A percentile compares a stretch with the other conserved stretches of the same genome.
These are phyloP conservation scores for Agapornis canus DNA, from an alignment of 2,797 vertebrate species.

Conservation along the genomic window DNA sequence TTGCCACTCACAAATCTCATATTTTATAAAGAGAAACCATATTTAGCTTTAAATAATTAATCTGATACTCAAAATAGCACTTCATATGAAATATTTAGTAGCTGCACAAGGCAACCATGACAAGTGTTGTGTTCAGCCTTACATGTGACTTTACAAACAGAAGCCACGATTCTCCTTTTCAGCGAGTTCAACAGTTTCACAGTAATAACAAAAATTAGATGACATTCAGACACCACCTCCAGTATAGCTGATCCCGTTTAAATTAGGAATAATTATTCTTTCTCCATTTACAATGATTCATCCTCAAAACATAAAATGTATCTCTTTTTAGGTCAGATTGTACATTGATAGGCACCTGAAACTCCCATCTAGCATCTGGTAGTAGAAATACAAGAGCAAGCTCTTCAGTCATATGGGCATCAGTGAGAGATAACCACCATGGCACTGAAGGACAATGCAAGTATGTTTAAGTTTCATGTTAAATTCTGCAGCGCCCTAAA, in stretches of 20 bases:
- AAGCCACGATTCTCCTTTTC: not conserved
- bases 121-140: not conserved
- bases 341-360: not conserved
- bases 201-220: not conserved
- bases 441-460: not conserved
- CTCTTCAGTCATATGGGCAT: not conserved
- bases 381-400: not conserved
- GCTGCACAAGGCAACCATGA: not conserved
- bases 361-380: not conserved
- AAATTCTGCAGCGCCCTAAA: not conserved
- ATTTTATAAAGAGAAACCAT: not conserved
- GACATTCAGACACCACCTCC: not conserved
- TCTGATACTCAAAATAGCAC: not conserved
- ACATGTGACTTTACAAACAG: not conserved
- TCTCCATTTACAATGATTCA: not conserved
- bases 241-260: not conserved
- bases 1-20: not conserved
- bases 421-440: not conserved
- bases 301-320: not conserved
- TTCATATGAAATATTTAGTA: constrained; percentile 17
- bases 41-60: constrained; percentile 24
- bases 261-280: not conserved
- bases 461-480: not conserved
- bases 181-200: not conserved
- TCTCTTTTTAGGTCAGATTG: not conserved